Conservation (phyloP, 2,797 vertebrate genomes). For the Alfaro cultratus region DNA sequence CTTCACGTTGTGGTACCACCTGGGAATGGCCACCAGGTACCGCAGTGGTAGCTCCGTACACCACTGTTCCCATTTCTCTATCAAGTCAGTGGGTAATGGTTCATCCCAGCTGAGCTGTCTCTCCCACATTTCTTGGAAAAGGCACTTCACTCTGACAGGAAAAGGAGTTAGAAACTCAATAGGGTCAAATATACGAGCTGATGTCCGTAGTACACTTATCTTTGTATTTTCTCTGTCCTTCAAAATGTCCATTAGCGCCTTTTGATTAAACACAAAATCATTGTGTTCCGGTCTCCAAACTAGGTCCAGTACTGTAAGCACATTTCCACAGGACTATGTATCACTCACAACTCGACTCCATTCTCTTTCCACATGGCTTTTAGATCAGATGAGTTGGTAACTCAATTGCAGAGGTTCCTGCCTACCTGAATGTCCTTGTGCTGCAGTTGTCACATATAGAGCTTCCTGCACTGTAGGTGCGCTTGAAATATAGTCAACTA, state of each 20-base stretch:
- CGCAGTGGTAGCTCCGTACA: not conserved
- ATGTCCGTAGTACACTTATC: not conserved
- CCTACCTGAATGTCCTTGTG: not conserved
- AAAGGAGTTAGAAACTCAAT: not conserved
- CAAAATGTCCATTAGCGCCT: not conserved
- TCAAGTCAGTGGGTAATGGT: not conserved
- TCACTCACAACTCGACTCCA: not conserved
- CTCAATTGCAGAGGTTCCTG: slow-evolving; percentile 23
- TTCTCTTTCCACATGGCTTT: slow-evolving; percentile 5
- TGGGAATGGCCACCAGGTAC: not conserved
- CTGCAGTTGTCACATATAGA: not conserved
- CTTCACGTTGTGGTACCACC: not conserved
- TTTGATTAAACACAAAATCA: not conserved
- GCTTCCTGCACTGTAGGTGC: not conserved
- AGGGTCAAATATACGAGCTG: not conserved
- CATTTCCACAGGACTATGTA: no score
- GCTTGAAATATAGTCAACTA: slow-evolving; percentile 18
- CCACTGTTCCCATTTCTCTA: not conserved
- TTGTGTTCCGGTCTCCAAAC: not conserved
- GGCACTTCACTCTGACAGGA: not conserved
- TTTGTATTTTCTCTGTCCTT: not conserved
- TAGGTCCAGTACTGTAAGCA: no score
- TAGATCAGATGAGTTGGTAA: not conserved
- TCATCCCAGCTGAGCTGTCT: no score
- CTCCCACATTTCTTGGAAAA: not conserved